Evolutionary conservation across 2,888 invertebrate species (phyloP), one percentile per base, ranked within the genome.

Genomic region (Cenopis cana): DNA sequence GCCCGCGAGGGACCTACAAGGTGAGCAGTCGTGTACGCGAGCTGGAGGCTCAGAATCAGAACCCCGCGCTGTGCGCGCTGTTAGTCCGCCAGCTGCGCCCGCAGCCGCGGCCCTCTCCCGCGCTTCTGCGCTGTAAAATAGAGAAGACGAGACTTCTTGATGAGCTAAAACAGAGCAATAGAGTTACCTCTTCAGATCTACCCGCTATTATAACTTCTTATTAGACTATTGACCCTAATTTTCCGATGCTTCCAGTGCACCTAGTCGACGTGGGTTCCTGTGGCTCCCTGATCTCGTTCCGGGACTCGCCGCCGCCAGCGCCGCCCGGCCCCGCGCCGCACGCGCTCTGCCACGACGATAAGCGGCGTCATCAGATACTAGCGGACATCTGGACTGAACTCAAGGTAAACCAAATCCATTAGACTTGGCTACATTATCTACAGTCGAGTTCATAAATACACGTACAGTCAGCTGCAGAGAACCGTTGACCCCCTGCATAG

Each of bases 21-120:
- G 85, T 87, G 77, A n/a, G n/a, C n/a, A n/a, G n/a, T n/a, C 52
- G 64, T 24, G 24, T 24, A n/a, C 95, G 96, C 76, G 97, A 97
- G 83, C 91, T 97, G 76, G 97, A 97, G 87, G 94, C 95, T 38
- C 97, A 97, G 85, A 97, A 97, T n/a, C n/a, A n/a, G n/a, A n/a
- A n/a, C 89, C 92, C 95, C 69, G 95, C 96, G 36, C 91, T 97
- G 72, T 96, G 96, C 76, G 94, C 96, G 10, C 92, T 96, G 77
- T 89, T 96, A 74, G 95, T 96, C 73, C 95, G 96, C 70, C 95
- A 95, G 82, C 87, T 95, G 75, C 90, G 94, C 12, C 94, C 94
- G 18, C 88, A 86, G 80, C 92, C 89, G 17, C 88, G 94, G 8
- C 94, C 94, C 14, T 94, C 94, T 74, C 93, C 94, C 41, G 93